Evolutionary conservation across 2,113 vertebrate species (phyloP).

Genomic region (Platycercus adscitus): DNA sequence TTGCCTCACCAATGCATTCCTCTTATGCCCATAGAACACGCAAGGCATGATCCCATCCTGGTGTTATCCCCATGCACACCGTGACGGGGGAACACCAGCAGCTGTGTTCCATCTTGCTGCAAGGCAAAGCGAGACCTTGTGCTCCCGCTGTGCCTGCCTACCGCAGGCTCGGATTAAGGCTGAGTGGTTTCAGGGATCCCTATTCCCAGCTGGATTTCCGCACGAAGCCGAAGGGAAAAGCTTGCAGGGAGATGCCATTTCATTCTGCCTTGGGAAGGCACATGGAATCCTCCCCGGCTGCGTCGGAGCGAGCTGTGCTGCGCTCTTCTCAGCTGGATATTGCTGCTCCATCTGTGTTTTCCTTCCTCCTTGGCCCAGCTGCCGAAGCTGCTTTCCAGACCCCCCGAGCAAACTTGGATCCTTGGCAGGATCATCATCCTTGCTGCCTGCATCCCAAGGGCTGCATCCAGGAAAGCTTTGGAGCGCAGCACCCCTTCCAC

Average conservation of each 20-base stretch:
- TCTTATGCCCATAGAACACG: neutral
- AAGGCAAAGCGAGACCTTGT: neutral
- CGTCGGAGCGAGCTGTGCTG: neutral
- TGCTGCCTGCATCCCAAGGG: neutral
- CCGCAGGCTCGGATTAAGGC: neutral
- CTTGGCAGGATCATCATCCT: neutral
- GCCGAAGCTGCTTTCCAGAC: slow-evolving; percentile 11
- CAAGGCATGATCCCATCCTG: neutral
- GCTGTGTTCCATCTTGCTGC: neutral
- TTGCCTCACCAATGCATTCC: neutral
- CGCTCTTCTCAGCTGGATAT: slow-evolving; percentile 2
- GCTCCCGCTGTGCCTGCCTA: neutral
- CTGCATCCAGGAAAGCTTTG: neutral
- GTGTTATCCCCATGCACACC: neutral
- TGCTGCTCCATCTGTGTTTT: slow-evolving; percentile 6
- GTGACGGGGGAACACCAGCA: neutral
- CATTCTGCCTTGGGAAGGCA: neutral
- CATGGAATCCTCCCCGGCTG: neutral
- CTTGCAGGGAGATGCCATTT: neutral
- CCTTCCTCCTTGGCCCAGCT: neutral
- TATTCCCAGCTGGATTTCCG: neutral
- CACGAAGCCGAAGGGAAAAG: neutral
- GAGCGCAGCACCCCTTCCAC: neutral
- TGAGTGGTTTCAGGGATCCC: neutral
- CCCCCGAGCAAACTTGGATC: neutral